Evolutionary conservation across 1,140 invertebrate genomes (phyloP).

Genomic region (Diachasmimorpha longicaudata): DNA sequence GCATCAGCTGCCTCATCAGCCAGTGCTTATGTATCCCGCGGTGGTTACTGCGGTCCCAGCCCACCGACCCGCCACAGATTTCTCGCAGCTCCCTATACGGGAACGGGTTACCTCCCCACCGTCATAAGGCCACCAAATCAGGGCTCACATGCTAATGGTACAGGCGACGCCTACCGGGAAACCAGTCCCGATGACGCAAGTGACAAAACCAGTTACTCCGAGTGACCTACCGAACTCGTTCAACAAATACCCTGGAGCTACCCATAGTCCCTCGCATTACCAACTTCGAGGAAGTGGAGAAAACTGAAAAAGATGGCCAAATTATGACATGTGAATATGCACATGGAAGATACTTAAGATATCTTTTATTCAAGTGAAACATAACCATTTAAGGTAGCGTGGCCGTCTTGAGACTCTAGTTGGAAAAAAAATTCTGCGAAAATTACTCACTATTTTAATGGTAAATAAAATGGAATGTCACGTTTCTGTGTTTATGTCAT

Average conservation of each 20-base stretch:
- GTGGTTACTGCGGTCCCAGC: constrained; percentile 58
- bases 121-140: constrained; percentile 72
- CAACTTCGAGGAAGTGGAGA: no score
- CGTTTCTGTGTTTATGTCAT: no score
- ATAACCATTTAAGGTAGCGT: no score
- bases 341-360: background rate
- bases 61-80: constrained; percentile 70
- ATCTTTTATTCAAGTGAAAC: background rate
- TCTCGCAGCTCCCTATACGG: constrained; percentile 78
- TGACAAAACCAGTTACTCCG: constrained; percentile 59
- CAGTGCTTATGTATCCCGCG: constrained; percentile 60
- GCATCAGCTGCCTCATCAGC: constrained; percentile 65
- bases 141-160: constrained; percentile 46
- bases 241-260: constrained; percentile 40
- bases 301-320: no score
- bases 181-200: constrained; percentile 57
- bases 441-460: no score
- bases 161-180: constrained; percentile 53
- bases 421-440: no score
- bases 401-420: background rate
- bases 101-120: constrained; percentile 80
- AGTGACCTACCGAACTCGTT: constrained; percentile 50
- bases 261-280: constrained; percentile 14
- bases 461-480: no score
- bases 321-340: background rate